A percentile compares a stretch with the other conserved stretches of the same genome.
phyloP scores from a whole-genome alignment of 2,113 vertebrate genomes.

The Nettapus auritus region DNA sequence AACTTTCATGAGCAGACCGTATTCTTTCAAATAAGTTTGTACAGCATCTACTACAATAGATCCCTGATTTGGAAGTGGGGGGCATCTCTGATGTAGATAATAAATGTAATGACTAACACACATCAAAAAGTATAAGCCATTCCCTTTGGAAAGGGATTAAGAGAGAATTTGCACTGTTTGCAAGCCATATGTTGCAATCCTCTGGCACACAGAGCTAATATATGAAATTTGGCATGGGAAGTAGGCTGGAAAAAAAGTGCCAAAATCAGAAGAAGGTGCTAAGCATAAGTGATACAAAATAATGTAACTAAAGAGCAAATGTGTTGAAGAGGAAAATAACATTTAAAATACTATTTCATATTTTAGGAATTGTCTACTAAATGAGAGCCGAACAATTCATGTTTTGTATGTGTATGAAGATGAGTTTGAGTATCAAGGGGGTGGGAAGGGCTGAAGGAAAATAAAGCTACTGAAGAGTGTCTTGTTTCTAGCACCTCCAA shows the following conservation, averaged over 20 bases:
- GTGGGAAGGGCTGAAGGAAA: background rate
- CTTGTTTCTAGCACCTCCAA: background rate
- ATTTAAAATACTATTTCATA: background rate
- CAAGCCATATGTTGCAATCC: background rate
- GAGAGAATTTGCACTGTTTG: background rate
- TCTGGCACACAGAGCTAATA: background rate
- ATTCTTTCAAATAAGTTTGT: background rate
- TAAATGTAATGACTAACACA: background rate
- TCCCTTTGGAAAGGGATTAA: background rate
- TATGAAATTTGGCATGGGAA: background rate
- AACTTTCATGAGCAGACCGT: background rate
- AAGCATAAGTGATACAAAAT: background rate
- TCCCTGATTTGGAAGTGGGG: background rate
- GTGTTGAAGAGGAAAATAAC: conserved; percentile 2
- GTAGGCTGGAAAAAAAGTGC: background rate
- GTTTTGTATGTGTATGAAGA: background rate
- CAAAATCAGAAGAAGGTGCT: background rate
- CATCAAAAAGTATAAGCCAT: background rate
- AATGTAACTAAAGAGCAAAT: background rate
- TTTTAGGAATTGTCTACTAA: background rate
- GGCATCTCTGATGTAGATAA: background rate
- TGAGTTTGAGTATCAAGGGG: background rate
- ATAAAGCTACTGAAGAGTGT: background rate
- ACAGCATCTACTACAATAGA: background rate
- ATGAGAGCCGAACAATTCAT: background rate